Conservation (phyloP, 2,888 invertebrate genomes). For the Mythimna albipuncta region DNA sequence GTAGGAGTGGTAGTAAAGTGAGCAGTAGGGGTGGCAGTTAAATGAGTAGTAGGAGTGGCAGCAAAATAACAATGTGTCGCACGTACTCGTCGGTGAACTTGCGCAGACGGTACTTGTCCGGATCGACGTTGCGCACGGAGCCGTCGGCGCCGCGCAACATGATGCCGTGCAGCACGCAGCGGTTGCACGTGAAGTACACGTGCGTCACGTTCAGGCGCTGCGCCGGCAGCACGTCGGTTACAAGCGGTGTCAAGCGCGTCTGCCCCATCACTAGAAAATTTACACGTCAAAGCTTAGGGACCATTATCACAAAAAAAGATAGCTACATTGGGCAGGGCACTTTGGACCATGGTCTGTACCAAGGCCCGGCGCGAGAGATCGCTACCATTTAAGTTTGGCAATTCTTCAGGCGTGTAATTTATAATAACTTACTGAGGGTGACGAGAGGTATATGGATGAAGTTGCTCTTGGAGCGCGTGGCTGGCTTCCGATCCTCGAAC, state of each 20-base stretch:
- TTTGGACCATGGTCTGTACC: too few species aligned
- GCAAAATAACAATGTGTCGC: too few species aligned
- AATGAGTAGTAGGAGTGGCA: too few species aligned
- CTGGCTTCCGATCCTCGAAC: not conserved
- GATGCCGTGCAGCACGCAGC: slow-evolving; percentile 24
- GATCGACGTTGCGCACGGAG: slow-evolving; percentile 25
- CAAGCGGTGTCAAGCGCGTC: slow-evolving; percentile 4
- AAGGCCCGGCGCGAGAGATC: too few species aligned
- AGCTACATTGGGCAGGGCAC: too few species aligned
- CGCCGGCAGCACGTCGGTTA: slow-evolving; percentile 13
- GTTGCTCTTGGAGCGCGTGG: not conserved
- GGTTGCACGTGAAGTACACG: slow-evolving; percentile 10
- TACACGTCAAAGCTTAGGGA: too few species aligned
- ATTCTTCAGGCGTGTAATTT: too few species aligned
- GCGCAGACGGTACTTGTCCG: slow-evolving; percentile 21
- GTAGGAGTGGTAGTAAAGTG: too few species aligned
- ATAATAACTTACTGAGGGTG: slow-evolving; percentile 2
- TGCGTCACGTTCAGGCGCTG: slow-evolving; percentile 17
- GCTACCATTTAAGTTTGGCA: not conserved
- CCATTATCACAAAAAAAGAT: too few species aligned
- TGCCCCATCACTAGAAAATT: slow-evolving; percentile 19
- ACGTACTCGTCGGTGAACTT: slow-evolving; percentile 29
- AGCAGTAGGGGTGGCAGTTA: too few species aligned
- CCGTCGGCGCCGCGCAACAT: slow-evolving; percentile 29
- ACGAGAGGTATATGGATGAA: not conserved